Conservation (phyloP, 2,113 vertebrate genomes). For the Indri indri region DNA sequence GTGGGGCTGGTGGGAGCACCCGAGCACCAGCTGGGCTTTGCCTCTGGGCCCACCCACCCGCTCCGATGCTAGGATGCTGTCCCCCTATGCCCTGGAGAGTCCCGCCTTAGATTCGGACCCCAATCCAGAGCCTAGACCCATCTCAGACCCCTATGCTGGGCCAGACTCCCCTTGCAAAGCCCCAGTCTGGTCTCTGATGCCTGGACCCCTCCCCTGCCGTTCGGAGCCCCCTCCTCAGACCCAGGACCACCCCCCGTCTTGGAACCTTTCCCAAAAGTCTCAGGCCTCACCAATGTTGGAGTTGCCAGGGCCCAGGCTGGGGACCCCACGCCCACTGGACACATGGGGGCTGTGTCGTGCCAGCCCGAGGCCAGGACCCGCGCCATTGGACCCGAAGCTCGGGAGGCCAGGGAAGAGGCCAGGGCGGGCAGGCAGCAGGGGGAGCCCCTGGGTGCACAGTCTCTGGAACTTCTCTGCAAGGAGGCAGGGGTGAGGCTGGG, state of each 20-base stretch:
- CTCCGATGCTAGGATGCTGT: neutral
- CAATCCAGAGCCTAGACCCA: neutral
- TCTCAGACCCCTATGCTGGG: neutral
- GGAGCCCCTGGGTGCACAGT: conserved; percentile 90
- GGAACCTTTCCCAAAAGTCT: neutral
- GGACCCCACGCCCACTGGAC: conserved; percentile 82
- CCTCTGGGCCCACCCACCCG: neutral
- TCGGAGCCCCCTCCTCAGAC: neutral
- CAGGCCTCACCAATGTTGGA: conserved; percentile 84
- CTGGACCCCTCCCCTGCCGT: too few species aligned
- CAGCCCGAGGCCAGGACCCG: conserved; percentile 80
- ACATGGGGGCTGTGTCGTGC: conserved; percentile 79
- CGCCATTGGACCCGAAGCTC: conserved; percentile 68
- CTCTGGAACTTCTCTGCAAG: conserved; percentile 90
- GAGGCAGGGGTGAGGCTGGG: neutral
- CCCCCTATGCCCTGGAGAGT: neutral
- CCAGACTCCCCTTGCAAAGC: neutral
- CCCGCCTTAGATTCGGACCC: neutral
- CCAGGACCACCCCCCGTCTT: too few species aligned
- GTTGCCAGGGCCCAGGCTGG: conserved; percentile 80
- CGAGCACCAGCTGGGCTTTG: rapidly evolving
- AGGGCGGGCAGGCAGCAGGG: conserved; percentile 79
- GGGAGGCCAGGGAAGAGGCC: conserved; percentile 77
- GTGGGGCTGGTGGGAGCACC: rapidly evolving
- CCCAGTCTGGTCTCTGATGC: neutral